phyloP scores from a whole-genome alignment of 2,113 vertebrate species.

The Gobius niger region DNA sequence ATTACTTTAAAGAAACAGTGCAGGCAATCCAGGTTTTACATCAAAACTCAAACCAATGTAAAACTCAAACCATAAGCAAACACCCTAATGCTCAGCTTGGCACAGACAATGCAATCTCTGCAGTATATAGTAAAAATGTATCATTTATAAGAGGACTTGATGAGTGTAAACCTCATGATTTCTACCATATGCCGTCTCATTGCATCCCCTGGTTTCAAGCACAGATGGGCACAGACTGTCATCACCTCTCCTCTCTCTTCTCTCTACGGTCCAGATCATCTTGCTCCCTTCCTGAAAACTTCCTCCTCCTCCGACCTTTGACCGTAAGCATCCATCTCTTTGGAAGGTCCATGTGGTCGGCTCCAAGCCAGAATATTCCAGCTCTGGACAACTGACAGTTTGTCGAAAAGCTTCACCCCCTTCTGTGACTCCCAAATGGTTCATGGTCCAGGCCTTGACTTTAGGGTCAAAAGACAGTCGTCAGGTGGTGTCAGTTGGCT shows the following conservation, averaged over 20 bases:
- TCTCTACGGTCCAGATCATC: slow-evolving; percentile 29
- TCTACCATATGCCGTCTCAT: not conserved
- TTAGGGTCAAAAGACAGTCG: slow-evolving; percentile 3
- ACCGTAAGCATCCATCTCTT: slow-evolving; percentile 46
- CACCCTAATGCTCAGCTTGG: too few species aligned
- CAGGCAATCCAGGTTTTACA: too few species aligned
- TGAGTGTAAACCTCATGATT: too few species aligned
- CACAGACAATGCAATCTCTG: too few species aligned
- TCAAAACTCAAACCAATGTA: too few species aligned
- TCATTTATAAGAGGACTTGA: too few species aligned
- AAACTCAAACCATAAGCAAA: too few species aligned
- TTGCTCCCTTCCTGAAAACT: slow-evolving; percentile 48
- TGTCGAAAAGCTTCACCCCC: slow-evolving; percentile 21
- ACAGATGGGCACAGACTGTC: slow-evolving; percentile 70
- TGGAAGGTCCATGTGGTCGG: slow-evolving; percentile 33
- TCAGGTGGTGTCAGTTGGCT: slow-evolving; percentile 19
- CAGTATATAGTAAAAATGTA: too few species aligned
- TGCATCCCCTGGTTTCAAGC: not conserved
- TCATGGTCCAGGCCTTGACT: slow-evolving; percentile 19
- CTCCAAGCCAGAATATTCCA: slow-evolving; percentile 29
- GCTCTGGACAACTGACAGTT: slow-evolving; percentile 22
- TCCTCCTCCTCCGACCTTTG: slow-evolving; percentile 64
- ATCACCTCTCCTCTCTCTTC: slow-evolving; percentile 41
- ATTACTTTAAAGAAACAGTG: too few species aligned
- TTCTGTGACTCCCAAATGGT: slow-evolving; percentile 31